Base-by-base conservation (phyloP, 2,888 invertebrate species). In the Microplitis manilae region DNA sequence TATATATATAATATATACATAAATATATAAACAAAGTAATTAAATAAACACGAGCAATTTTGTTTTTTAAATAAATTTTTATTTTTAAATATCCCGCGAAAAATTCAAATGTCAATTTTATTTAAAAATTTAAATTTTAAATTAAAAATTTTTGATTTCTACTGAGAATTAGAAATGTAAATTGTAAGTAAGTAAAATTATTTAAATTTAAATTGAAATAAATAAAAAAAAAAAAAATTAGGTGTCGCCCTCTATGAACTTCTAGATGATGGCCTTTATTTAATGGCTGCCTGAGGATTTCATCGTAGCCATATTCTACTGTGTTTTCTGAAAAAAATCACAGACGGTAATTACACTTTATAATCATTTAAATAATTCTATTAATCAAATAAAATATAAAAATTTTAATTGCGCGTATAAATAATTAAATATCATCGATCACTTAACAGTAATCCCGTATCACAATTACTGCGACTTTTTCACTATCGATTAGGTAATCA, bases 401-500 rank as follows among this genome's bases (percentile, higher is more conserved):
- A 30, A 30, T 4, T 30, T 30, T 2, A 30, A 30, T 30, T 30
- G 30, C 30, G 30, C 30, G 30, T 4, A 30, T 30, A 30, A 30
- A 30, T 30, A 30, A 30, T 30, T 30, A 4, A 30, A 30, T 30
- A 30, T 30, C 30, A 30, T 30, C 30, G 30, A 4, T 30, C 30
- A 30, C 30, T 30, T 0, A 30, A 30, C 30, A 0, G 9, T 50
- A 9, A 5, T 50, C 9, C 5, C 1, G 50, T 13, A 4, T 50
- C 9, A 50, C 50, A 50, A 9, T 13, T 50, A 50, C 13, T 8
- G 13, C 50, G 2, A 50, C 50, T 13, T 20, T 59, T 30, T n/a
- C 2, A 9, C 7, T 64, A 65, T 64, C 65, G 80, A 80, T 80
- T 80, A 80, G 79, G 77, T 80, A 80, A 80, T 80, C 76, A 60